Evolutionary conservation across 2,113 vertebrate genomes (phyloP).

Genomic region (Panurus biarmicus): DNA sequence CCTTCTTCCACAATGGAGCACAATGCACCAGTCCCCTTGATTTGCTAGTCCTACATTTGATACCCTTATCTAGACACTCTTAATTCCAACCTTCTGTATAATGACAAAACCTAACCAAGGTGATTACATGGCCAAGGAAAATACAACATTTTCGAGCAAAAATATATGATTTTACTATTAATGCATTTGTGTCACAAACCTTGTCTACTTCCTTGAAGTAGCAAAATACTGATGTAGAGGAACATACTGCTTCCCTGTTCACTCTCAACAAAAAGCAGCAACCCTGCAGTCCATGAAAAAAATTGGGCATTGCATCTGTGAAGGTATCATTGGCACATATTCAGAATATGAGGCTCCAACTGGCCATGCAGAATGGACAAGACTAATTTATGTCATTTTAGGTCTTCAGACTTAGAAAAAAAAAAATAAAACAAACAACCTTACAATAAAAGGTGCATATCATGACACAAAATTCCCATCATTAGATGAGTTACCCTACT

Average conservation of each 20-base stretch:
- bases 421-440: neutral
- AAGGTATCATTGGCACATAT: neutral
- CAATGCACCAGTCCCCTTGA: neutral
- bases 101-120: neutral
- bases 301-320: neutral
- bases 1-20: neutral
- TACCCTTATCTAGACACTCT: neutral
- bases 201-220: neutral
- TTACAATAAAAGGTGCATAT: neutral
- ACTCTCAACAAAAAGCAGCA: neutral
- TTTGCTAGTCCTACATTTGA: neutral
- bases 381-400: neutral
- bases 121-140: neutral
- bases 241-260: neutral
- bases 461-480: neutral
- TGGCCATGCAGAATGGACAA: neutral
- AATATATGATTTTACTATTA: neutral
- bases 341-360: neutral
- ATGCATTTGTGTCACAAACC: neutral
- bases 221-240: neutral
- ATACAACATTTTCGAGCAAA: neutral
- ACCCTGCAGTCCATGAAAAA: neutral
- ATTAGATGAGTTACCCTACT: neutral
- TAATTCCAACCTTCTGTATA: neutral
- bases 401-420: neutral